These are phyloP conservation scores for Drosophila kikkawai DNA, from an alignment of 1,140 invertebrate genomes.

Conservation along the genomic window DNA sequence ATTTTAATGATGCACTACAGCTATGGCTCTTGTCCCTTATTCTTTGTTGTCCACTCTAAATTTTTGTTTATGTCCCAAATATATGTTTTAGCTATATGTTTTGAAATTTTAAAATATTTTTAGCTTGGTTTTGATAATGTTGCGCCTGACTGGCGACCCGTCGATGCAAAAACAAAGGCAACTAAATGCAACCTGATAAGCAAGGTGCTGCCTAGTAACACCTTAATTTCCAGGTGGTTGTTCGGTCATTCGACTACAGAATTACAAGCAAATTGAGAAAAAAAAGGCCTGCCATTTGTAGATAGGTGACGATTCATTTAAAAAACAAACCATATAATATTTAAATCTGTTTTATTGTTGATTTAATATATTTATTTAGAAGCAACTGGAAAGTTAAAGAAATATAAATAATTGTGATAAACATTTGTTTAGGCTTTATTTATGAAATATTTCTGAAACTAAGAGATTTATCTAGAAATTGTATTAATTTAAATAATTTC, in stretches of 20 bases:
- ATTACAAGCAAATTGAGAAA: neutral
- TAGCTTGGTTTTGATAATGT: constrained; percentile 41
- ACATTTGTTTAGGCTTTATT: neutral
- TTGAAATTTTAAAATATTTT: constrained; percentile 43
- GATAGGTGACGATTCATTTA: neutral
- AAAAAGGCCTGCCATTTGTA: constrained; percentile 10
- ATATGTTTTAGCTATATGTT: constrained; percentile 11
- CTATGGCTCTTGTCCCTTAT: constrained; percentile 1
- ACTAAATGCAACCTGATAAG: constrained; percentile 23
- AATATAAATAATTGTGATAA: neutral
- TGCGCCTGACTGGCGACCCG: constrained; percentile 17
- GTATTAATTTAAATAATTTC: too few species aligned
- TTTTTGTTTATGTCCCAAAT: constrained; percentile 16
- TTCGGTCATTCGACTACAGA: neutral
- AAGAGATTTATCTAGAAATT: neutral
- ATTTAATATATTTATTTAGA: too few species aligned
- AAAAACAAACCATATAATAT: neutral
- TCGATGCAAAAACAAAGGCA: constrained; percentile 20
- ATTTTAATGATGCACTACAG: neutral
- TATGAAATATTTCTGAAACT: neutral
- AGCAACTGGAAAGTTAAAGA: neutral
- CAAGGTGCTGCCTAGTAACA: constrained; percentile 28
- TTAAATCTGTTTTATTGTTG: neutral
- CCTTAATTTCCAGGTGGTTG: constrained; percentile 24
- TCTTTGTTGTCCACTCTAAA: constrained; percentile 35